These are phyloP conservation scores for Amphiprion percula DNA, from an alignment of 2,113 vertebrate species.

Conservation along the genomic window DNA sequence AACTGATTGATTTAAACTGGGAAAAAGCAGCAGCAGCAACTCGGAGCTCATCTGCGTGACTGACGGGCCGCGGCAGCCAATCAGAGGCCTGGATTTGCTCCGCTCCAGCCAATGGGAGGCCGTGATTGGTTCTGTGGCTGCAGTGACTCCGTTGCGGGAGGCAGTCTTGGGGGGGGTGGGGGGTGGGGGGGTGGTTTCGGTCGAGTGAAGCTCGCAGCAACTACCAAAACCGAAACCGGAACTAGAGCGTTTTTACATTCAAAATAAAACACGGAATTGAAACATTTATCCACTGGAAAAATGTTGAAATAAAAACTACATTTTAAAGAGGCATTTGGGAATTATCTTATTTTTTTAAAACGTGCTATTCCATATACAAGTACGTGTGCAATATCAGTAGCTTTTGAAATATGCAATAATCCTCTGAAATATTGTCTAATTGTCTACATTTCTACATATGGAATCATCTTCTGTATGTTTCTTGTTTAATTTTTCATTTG, in stretches of 20 bases:
- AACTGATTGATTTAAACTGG: slow-evolving; percentile 19
- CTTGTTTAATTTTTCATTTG: too few relatives aligned
- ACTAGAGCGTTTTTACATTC: background rate
- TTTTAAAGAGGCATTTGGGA: too few relatives aligned
- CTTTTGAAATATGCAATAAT: too few relatives aligned
- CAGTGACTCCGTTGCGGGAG: slow-evolving; percentile 68
- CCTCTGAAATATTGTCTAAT: too few relatives aligned
- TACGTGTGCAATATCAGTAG: too few relatives aligned
- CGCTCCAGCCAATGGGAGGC: slow-evolving; percentile 48
- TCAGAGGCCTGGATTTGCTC: slow-evolving; percentile 10
- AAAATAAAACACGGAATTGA: slow-evolving; percentile 14
- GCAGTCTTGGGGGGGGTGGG: slow-evolving; percentile 34
- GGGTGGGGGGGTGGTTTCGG: slow-evolving; percentile 2
- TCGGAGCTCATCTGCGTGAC: slow-evolving; percentile 50
- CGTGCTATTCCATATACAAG: too few relatives aligned
- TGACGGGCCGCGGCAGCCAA: slow-evolving; percentile 65
- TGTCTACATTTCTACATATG: too few relatives aligned
- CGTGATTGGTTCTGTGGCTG: slow-evolving; percentile 45
- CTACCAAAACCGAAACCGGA: slow-evolving; percentile 9
- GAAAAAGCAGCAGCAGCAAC: background rate
- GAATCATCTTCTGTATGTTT: too few relatives aligned
- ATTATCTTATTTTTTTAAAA: too few relatives aligned
- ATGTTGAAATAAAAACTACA: background rate
- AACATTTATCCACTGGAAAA: too few relatives aligned
- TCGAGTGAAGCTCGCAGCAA: background rate